Conservation (phyloP, 2,797 vertebrate genomes). For the Tinamus major region DNA sequence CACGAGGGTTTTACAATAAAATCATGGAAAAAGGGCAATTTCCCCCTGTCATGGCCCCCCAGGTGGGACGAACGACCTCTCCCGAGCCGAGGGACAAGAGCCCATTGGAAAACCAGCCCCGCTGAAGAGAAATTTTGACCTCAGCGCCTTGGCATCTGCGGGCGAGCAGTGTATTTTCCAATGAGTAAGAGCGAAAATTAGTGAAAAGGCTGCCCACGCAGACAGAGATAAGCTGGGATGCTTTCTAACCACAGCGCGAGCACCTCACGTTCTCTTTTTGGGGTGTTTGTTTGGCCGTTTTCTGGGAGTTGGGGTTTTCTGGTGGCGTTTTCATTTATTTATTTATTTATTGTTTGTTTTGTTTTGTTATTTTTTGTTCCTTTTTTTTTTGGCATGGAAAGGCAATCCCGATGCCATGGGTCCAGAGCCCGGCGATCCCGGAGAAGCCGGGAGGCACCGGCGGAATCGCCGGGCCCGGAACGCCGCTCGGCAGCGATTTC, state of each 20-base stretch:
- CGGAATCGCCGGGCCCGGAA: too few relatives aligned
- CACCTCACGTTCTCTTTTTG: too few relatives aligned
- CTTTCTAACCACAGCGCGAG: conserved; percentile 26
- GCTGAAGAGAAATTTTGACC: not conserved
- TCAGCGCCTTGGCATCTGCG: not conserved
- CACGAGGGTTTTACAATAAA: not conserved
- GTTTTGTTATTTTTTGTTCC: too few relatives aligned
- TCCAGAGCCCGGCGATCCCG: too few relatives aligned
- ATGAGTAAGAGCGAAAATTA: conserved; percentile 80
- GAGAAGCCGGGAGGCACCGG: too few relatives aligned
- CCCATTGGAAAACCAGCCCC: not conserved
- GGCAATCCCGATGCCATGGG: too few relatives aligned
- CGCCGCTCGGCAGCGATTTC: conserved; percentile 30
- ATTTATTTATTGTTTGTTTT: too few relatives aligned
- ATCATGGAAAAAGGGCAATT: not conserved
- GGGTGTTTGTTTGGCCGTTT: too few relatives aligned
- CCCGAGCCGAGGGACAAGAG: not conserved
- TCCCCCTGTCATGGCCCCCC: not conserved
- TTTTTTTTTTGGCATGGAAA: too few relatives aligned
- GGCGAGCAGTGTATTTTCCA: conserved; percentile 62
- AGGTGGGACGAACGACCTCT: not conserved
- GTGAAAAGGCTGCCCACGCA: conserved; percentile 61
- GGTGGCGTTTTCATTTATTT: too few relatives aligned
- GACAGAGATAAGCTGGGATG: conserved; percentile 23
- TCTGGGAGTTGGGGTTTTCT: too few relatives aligned